phyloP scores from a whole-genome alignment of 2,113 vertebrate genomes.

The Poeciliopsis occidentalis region DNA sequence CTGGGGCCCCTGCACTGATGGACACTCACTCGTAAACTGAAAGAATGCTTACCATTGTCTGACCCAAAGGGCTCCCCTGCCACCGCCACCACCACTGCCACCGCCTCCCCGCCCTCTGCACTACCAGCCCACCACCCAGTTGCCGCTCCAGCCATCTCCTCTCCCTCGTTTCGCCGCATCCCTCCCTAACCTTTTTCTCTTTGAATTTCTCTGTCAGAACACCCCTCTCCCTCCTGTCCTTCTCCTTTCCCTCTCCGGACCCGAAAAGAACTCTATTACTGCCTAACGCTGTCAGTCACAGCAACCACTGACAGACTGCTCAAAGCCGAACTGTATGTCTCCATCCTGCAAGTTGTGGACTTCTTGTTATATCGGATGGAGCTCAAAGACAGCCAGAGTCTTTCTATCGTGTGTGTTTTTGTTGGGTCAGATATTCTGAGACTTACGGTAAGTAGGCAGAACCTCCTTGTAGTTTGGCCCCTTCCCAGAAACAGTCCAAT shows the following conservation, averaged over 20 bases:
- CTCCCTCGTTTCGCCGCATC: constrained; percentile 55
- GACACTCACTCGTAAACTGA: constrained; percentile 96
- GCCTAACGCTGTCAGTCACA: constrained; percentile 70
- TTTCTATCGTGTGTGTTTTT: constrained; percentile 19
- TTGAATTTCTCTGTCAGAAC: constrained; percentile 65
- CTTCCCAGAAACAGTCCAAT: constrained; percentile 99
- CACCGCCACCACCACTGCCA: constrained; percentile 64
- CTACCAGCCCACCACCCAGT: constrained; percentile 79
- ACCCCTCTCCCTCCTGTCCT: constrained; percentile 26
- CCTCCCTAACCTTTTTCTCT: constrained; percentile 62
- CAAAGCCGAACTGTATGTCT: constrained; percentile 73
- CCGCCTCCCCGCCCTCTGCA: constrained; percentile 68
- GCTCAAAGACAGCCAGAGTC: constrained; percentile 17
- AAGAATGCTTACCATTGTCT: constrained; percentile 92
- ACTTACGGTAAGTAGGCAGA: constrained; percentile 99
- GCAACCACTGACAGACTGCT: constrained; percentile 63
- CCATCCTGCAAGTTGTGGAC: constrained; percentile 61
- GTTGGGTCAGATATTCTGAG: constrained; percentile 44
- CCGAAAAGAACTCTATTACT: constrained; percentile 78
- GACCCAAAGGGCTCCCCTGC: constrained; percentile 80
- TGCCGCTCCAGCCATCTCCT: constrained; percentile 70
- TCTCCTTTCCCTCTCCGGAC: constrained; percentile 54
- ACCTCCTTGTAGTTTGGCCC: constrained; percentile 96
- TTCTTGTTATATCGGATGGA: constrained; percentile 39
- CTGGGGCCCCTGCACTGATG: constrained; percentile 87